phyloP scores from a whole-genome alignment of 2,113 vertebrate species.

The Notarius quadriscutis region DNA sequence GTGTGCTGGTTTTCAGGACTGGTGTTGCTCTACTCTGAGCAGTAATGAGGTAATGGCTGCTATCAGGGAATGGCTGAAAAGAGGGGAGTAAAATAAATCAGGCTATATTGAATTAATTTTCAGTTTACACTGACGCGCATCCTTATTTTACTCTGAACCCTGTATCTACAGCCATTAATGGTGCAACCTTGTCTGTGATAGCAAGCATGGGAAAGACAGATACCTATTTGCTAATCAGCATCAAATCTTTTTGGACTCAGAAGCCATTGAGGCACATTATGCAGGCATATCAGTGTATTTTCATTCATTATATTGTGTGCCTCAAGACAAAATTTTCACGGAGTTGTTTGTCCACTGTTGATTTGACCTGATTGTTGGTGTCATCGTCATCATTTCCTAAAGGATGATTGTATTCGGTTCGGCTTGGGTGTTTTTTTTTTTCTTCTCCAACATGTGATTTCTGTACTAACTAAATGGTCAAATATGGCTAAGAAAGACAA shows the following conservation, averaged over 20 bases:
- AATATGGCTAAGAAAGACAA: neutral
- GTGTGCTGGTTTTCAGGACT: constrained; percentile 34
- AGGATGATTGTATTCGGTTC: constrained; percentile 1
- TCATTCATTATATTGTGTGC: neutral
- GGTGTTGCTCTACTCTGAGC: constrained; percentile 33
- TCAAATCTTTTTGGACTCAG: neutral
- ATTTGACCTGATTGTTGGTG: neutral
- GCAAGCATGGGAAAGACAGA: constrained; percentile 52
- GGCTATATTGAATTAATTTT: constrained; percentile 57
- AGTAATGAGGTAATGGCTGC: constrained; percentile 49
- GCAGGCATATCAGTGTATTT: neutral
- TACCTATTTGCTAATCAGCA: constrained; percentile 11
- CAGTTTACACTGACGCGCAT: neutral
- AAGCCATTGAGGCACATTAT: neutral
- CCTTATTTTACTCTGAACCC: constrained; percentile 54
- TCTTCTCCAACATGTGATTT: neutral
- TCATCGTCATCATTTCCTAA: constrained; percentile 1
- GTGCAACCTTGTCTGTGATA: constrained; percentile 46
- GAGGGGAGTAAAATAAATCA: constrained; percentile 37
- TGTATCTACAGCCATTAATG: constrained; percentile 55
- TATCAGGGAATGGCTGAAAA: constrained; percentile 39
- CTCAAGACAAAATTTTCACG: neutral
- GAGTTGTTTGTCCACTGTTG: neutral
- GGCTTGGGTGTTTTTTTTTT: neutral
- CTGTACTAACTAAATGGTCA: neutral